Percentiles rank a stretch among this genome's conserved stretches.
These are phyloP conservation scores for Cephalopachus bancanus DNA, from an alignment of 2,797 vertebrate genomes.

Conservation along the genomic window DNA sequence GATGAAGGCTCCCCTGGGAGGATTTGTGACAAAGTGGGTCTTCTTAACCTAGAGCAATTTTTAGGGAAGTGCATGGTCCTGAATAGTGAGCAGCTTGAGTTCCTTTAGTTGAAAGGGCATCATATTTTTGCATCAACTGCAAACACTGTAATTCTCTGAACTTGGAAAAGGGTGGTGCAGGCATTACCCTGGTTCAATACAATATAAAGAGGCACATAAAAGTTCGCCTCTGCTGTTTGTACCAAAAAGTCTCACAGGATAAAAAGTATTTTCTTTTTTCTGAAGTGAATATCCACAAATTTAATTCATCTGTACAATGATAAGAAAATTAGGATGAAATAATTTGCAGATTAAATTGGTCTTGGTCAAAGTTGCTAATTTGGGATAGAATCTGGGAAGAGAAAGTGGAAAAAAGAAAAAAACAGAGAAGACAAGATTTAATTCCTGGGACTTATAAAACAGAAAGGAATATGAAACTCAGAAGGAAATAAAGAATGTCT, in stretches of 20 bases:
- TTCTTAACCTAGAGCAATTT: not conserved
- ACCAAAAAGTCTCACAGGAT: not conserved
- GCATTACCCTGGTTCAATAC: not conserved
- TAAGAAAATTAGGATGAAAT: not conserved
- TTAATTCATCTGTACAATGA: not conserved
- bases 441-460: not conserved
- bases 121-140: not conserved
- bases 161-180: not conserved
- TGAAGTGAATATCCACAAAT: not conserved
- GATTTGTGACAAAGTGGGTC: fast-evolving
- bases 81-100: not conserved
- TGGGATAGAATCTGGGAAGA: not conserved
- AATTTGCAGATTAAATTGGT: not conserved
- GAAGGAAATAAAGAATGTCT: fast-evolving
- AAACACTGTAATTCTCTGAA: not conserved
- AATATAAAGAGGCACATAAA: not conserved
- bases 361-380: not conserved
- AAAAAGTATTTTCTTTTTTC: too few species aligned
- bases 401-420: not conserved
- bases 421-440: not conserved
- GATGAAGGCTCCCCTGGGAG: not conserved
- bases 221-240: not conserved
- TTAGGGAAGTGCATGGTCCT: fast-evolving
- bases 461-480: not conserved
- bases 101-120: not conserved